A percentile compares a stretch with the other conserved stretches of the same genome.
These are phyloP conservation scores for Drosophila anomalata DNA, from an alignment of 2,888 invertebrate species.

Conservation along the genomic window DNA sequence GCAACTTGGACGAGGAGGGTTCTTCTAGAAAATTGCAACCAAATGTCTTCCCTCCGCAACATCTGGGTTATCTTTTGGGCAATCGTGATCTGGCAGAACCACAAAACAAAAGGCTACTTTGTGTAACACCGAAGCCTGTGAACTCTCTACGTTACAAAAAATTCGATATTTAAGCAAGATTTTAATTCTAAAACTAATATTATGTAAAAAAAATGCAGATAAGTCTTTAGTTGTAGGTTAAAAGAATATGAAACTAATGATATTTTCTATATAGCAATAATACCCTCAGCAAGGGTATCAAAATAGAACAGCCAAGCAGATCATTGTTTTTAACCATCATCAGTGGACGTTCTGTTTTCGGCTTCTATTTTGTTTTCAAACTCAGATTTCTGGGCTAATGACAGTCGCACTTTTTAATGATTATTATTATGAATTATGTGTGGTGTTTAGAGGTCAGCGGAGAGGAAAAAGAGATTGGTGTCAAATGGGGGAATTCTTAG, in stretches of 20 bases:
- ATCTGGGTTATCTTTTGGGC: conserved; percentile 67
- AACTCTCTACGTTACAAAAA: not conserved
- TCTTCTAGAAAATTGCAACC: conserved; percentile 40
- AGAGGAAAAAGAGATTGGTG: conserved; percentile 35
- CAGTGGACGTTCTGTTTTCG: conserved; percentile 24
- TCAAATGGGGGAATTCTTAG: conserved; percentile 35
- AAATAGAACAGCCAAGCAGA: conserved; percentile 27
- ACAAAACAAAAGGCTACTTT: conserved; percentile 5
- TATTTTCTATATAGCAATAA: not conserved
- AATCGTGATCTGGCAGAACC: conserved; percentile 53
- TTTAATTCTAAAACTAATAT: not conserved
- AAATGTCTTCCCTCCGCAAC: conserved; percentile 23
- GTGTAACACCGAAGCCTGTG: not conserved
- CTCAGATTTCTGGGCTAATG: conserved; percentile 65
- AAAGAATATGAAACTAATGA: not conserved
- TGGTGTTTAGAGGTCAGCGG: conserved; percentile 48
- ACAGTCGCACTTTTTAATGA: conserved; percentile 65
- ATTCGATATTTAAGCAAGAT: not conserved
- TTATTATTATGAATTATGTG: conserved; percentile 65
- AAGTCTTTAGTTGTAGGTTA: not conserved
- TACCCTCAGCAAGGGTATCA: not conserved
- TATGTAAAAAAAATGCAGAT: not conserved
- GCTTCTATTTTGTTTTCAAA: conserved; percentile 29
- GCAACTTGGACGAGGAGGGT: conserved; percentile 32
- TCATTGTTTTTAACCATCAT: conserved; percentile 40